phyloP scores from a whole-genome alignment of 2,113 vertebrate genomes.

The Monarcha castaneiventris region DNA sequence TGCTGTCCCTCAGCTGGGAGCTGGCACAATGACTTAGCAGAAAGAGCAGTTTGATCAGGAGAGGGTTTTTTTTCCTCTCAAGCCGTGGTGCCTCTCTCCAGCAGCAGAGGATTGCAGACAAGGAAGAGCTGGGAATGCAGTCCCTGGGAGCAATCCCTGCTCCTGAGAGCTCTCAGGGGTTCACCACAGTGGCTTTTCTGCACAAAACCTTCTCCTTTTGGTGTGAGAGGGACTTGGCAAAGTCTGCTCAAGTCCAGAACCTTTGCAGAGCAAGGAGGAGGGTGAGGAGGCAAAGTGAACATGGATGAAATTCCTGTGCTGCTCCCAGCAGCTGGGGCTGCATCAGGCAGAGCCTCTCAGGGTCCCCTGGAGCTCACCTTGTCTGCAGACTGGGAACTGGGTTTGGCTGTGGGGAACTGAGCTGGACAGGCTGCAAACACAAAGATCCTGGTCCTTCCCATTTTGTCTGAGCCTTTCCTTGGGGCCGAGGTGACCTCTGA shows the following conservation, averaged over 20 bases:
- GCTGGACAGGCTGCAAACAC: background rate
- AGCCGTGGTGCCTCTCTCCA: background rate
- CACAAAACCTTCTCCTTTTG: background rate
- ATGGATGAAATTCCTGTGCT: background rate
- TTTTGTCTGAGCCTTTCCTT: background rate
- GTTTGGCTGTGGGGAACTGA: background rate
- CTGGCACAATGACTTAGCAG: constrained; percentile 36
- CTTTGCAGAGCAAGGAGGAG: background rate
- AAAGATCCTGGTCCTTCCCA: rapidly evolving
- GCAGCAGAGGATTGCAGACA: background rate
- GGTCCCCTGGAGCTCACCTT: background rate
- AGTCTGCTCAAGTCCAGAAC: background rate
- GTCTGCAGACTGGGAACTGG: background rate
- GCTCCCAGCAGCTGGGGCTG: background rate
- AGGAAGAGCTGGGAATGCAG: background rate
- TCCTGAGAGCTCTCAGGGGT: background rate
- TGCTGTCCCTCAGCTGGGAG: background rate
- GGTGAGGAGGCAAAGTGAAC: background rate
- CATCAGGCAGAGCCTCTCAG: background rate
- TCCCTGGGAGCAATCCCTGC: background rate
- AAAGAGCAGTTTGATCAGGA: background rate
- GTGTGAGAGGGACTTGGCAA: background rate
- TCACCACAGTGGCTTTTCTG: background rate
- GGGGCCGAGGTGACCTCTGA: background rate
- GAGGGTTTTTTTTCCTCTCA: background rate